Percentiles rank a stretch among this genome's conserved stretches.
Conservation (phyloP, 92 coral and sea anemone genomes). For the Epizoanthus illoricatus region DNA sequence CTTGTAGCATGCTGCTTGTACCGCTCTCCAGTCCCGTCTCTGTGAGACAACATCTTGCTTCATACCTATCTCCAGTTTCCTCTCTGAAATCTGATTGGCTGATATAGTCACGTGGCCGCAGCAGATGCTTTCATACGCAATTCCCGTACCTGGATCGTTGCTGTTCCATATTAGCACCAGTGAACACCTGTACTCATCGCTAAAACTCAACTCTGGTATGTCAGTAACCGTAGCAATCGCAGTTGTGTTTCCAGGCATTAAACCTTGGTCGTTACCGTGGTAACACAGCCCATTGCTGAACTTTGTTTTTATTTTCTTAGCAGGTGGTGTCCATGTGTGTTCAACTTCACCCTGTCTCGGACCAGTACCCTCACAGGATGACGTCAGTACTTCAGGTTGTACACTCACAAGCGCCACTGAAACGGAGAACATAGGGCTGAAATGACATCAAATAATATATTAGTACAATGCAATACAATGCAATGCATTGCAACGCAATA, state of each 20-base stretch:
- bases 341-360: not conserved
- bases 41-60: slow-evolving; percentile 35
- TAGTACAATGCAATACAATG: too few relatives aligned
- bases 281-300: not conserved
- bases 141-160: slow-evolving; percentile 1
- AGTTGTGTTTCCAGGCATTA: slow-evolving; percentile 54
- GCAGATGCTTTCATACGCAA: slow-evolving; percentile 36
- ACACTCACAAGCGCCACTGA: slow-evolving; percentile 46
- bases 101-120: slow-evolving; percentile 46
- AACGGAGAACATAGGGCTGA: slow-evolving; percentile 42
- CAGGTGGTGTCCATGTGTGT: slow-evolving; percentile 21
- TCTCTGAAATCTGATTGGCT: slow-evolving; percentile 45
- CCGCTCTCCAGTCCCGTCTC: slow-evolving; percentile 53
- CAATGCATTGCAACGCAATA: too few relatives aligned
- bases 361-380: slow-evolving; percentile 28
- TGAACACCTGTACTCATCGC: slow-evolving; percentile 37
- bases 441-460: not conserved
- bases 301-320: slow-evolving; percentile 46
- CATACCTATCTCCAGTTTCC: slow-evolving; percentile 32
- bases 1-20: slow-evolving; percentile 57
- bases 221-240: slow-evolving; percentile 49
- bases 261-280: not conserved
- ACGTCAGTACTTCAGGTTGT: slow-evolving; percentile 20
- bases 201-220: slow-evolving; percentile 51
- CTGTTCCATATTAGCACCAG: slow-evolving; percentile 63